Base-by-base conservation (phyloP, 2,888 invertebrate species). In the Brachynemurus nebulosus region DNA sequence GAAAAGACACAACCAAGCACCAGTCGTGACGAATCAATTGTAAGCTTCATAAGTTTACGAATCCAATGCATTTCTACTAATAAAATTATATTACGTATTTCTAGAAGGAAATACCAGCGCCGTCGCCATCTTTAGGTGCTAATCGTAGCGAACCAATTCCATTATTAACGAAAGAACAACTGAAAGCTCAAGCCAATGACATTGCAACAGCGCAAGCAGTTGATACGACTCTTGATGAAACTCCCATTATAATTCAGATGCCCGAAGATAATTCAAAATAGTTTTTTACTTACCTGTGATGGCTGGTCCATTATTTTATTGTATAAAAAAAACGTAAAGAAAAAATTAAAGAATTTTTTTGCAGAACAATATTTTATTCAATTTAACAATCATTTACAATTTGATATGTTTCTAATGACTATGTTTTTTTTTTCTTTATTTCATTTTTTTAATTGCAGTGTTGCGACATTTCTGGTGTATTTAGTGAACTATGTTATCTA, bases 371-470 rank as follows among this genome's bases (percentile, higher is more conserved):
- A 53, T 58, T 54, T 57, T 59, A 56, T 58, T 50, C 53, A 51
- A 54, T 54, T 54, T 57, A 60, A 60, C 60, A 60, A 59, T 58
- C 58, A 58, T 55, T 57, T 59, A 59, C 59, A 59, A 53, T 51
- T 54, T 59, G 59, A 58, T 59, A 59, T 59, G 59, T 58, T 56
- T 58, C 44, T 44, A 44, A 59, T 48, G 30, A 30, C 30, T 30
- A 30, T 30, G 30, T 30, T 12, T n/a, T n/a, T n/a, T n/a, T n/a
- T n/a, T n/a, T n/a, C n/a, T n/a, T n/a, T n/a, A n/a, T n/a, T n/a
- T n/a, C n/a, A n/a, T n/a, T n/a, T n/a, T n/a, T 30, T 30, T 30
- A 30, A 30, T 30, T 30, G 30, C 30, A 30, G 30, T 30, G 30
- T 30, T 30, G 30, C 30, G 30, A 30, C 30, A 30, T 30, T 5